Conservation (phyloP, 2,888 invertebrate genomes). For the Cantharis nigra region DNA sequence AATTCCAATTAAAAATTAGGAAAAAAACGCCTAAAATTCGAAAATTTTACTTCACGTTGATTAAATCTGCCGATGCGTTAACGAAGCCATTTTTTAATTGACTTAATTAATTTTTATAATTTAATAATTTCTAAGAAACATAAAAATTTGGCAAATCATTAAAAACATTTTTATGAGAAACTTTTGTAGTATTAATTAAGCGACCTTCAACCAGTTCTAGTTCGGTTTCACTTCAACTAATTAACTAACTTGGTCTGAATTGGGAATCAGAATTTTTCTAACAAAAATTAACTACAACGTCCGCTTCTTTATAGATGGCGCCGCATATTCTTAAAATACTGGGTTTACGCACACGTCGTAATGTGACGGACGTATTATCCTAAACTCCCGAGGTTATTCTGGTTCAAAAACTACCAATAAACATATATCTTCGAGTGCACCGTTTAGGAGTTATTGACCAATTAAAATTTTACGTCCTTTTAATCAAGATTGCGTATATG, state of each 20-base stretch:
- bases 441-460: not conserved
- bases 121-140: not conserved
- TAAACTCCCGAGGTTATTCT: not conserved
- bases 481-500: not conserved
- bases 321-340: too few relatives aligned
- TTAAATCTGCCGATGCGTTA: not conserved
- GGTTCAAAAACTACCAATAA: not conserved
- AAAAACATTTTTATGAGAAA: not conserved
- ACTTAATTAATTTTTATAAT: not conserved
- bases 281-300: too few relatives aligned
- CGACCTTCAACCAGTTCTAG: not conserved
- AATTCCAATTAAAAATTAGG: not conserved
- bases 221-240: not conserved
- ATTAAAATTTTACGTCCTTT: not conserved
- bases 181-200: not conserved
- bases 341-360: too few relatives aligned
- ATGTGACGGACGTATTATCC: too few relatives aligned
- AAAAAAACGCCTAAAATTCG: not conserved
- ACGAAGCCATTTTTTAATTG: not conserved
- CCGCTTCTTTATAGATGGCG: too few relatives aligned
- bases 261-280: not conserved
- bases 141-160: not conserved
- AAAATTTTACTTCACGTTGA: not conserved
- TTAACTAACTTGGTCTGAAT: not conserved
- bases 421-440: not conserved